Conservation (phyloP, 2,113 vertebrate species). For the Plestiodon gilberti region DNA sequence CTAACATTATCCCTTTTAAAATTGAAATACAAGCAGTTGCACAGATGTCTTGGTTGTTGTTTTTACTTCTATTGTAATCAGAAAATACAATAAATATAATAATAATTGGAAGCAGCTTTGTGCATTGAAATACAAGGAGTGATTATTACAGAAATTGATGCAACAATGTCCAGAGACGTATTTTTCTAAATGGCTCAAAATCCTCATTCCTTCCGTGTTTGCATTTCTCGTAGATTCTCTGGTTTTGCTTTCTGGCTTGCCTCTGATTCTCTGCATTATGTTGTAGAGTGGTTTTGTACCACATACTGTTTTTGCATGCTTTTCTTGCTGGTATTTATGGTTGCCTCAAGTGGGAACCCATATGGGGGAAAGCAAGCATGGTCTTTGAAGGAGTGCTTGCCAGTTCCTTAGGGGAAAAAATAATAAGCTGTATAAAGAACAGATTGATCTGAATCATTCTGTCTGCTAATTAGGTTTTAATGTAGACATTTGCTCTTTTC, state of each 20-base stretch:
- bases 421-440: conserved; percentile 42
- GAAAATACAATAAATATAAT: neutral
- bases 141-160: neutral
- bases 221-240: conserved; percentile 33
- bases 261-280: conserved; percentile 43
- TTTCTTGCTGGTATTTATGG: conserved; percentile 37
- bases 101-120: neutral
- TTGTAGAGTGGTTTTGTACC: conserved; percentile 28
- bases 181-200: conserved; percentile 36
- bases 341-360: conserved; percentile 38
- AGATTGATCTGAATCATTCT: conserved; percentile 59
- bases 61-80: neutral
- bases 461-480: conserved; percentile 77
- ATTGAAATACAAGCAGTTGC: neutral
- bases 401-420: conserved; percentile 23
- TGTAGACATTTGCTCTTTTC: conserved; percentile 89
- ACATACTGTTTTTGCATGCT: conserved; percentile 49
- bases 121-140: neutral
- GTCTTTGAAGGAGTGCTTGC: conserved; percentile 40
- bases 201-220: conserved; percentile 15
- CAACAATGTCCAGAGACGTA: neutral
- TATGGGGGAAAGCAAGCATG: conserved; percentile 43
- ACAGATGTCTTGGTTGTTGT: neutral
- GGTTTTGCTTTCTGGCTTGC: conserved; percentile 49
- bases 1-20: neutral